Evolutionary conservation across 2,888 invertebrate species (phyloP), one percentile per base, ranked within the genome.

Genomic region (Eupithecia dodoneata): DNA sequence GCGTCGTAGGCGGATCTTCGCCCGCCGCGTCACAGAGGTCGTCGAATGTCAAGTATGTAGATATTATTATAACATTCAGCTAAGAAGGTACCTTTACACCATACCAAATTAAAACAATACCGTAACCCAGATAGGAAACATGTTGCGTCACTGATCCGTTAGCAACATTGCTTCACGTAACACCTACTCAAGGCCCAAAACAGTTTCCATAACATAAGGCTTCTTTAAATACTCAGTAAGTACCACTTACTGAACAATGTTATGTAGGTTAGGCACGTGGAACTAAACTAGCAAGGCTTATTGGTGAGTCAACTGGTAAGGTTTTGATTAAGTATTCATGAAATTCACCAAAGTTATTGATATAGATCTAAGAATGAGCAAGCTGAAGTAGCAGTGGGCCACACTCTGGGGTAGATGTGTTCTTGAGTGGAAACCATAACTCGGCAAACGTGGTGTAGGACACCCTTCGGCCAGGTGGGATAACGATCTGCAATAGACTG

Each of bases 201-300:
- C 79, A 76, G 76, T 79, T 80, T 78, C 71, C 74, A 82, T 80
- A 80, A 76, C 76, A 81, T 78, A 78, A 76, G 76, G 78, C 79
- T 80, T 73, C 75, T 72, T 42, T 42, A 45, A 45, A 69, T 69
- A 69, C 15, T 3, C 6, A 52, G 44, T 59, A 59, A 3, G 59
- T 12, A 30, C 67, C 67, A 69, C 67, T 72, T 76, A 77, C 70
- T 74, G 78, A 79, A 81, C 78, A 79, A 12, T 63, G 30, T 63
- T 30, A 9, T 12, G 63, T 63, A 63, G 10, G 18, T 18, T 63
- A 63, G 4, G 10, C 10, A 63, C 2, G 10, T 30, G 30, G 12
- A 66, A 41, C 6, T 63, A 30, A 45, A 7, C 55, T 55, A 55
- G n/a, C n/a, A n/a, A 55, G 65, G 65, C 15, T 65, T 41, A 41